Percentiles rank a stretch among this genome's conserved stretches.
Conservation (phyloP, 2,797 vertebrate species). For the Enoplosus armatus region DNA sequence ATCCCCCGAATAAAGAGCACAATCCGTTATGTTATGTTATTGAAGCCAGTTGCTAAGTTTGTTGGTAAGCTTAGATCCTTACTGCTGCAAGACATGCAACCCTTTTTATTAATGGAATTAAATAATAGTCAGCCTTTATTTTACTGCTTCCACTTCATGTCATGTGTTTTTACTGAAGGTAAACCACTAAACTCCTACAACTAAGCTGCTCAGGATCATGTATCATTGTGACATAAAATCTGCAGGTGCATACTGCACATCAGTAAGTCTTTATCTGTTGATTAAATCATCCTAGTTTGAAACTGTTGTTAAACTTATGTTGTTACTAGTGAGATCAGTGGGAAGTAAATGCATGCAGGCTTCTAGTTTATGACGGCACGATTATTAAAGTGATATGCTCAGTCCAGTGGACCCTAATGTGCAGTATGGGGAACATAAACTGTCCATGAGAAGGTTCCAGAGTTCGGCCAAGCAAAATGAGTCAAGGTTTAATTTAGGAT, state of each 20-base stretch:
- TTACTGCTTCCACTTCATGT: too few species aligned
- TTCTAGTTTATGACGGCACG: not conserved
- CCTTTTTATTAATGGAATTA: not conserved
- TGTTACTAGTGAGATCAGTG: not conserved
- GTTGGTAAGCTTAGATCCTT: not conserved
- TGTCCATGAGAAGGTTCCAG: too few species aligned
- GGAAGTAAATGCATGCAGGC: not conserved
- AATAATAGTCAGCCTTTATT: not conserved
- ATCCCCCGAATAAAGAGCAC: rapidly evolving
- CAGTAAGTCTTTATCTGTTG: not conserved
- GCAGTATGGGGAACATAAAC: not conserved
- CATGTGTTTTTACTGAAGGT: too few species aligned
- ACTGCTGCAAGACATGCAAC: not conserved
- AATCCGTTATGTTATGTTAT: too few species aligned
- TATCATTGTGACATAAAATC: not conserved
- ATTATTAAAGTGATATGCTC: not conserved
- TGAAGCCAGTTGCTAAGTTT: not conserved
- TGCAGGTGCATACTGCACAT: not conserved
- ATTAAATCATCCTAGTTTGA: not conserved
- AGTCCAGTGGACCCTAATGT: not conserved
- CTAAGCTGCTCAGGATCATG: not conserved
- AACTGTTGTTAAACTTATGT: too few species aligned
- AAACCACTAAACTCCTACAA: too few species aligned
- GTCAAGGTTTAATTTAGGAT: not conserved
- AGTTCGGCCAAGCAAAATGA: not conserved